Conservation (phyloP, 1,140 invertebrate species). For the Trachymyrmex cornetzi region DNA sequence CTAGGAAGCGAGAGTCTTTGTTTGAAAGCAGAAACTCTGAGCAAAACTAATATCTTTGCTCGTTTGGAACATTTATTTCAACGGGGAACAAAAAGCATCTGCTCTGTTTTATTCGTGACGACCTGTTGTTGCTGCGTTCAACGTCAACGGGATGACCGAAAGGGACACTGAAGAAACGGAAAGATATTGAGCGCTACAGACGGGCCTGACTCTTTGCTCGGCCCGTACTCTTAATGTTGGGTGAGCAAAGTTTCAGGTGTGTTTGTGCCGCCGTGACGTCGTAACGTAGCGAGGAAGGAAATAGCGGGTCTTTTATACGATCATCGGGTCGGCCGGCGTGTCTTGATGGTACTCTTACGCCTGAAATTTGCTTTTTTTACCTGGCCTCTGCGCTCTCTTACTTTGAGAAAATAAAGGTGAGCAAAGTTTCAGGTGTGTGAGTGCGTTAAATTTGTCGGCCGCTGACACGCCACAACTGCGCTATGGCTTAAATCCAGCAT, state of each 20-base stretch:
- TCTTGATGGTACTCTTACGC: slow-evolving; percentile 84
- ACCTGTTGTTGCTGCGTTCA: background rate
- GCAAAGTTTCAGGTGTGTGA: slow-evolving; percentile 87
- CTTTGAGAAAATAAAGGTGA: slow-evolving; percentile 84
- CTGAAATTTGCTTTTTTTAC: slow-evolving; percentile 87
- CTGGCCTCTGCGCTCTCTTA: slow-evolving; percentile 81
- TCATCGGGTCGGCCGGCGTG: background rate
- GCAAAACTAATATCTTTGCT: background rate
- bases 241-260: slow-evolving; percentile 87
- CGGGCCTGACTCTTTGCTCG: slow-evolving; percentile 86
- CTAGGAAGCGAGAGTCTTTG: background rate
- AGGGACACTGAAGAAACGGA: slow-evolving; percentile 9
- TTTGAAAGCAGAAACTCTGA: slow-evolving; percentile 3
- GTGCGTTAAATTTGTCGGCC: slow-evolving; percentile 80
- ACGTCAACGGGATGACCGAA: background rate
- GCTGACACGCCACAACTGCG: background rate
- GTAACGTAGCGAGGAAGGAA: background rate
- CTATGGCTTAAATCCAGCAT: background rate
- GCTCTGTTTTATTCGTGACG: slow-evolving; percentile 12
- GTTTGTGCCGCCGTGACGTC: slow-evolving; percentile 76
- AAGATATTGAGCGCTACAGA: slow-evolving; percentile 75
- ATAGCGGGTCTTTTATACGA: background rate
- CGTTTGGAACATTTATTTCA: background rate
- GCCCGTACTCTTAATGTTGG: slow-evolving; percentile 80
- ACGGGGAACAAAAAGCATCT: background rate